Conservation (phyloP, 2,888 invertebrate species). For the Apotomis capreana region DNA sequence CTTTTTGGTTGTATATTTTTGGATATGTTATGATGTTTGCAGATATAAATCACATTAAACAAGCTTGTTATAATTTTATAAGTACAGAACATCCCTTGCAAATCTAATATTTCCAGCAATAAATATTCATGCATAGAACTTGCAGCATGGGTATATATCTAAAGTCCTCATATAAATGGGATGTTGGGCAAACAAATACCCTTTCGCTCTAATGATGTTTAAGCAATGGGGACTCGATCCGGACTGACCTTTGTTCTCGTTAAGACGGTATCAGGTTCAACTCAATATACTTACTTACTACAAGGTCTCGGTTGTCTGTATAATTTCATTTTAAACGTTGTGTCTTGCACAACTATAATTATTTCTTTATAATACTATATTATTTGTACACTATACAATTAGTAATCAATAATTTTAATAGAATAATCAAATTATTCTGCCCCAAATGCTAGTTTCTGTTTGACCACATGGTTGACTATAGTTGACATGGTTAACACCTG, state of each 20-base stretch:
- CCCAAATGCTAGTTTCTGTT: too few relatives aligned
- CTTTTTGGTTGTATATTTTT: too few relatives aligned
- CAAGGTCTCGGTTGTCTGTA: constrained; percentile 14
- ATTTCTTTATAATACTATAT: not conserved
- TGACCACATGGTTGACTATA: too few relatives aligned
- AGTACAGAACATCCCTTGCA: too few relatives aligned
- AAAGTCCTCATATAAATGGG: constrained; percentile 15
- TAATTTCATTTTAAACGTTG: constrained; percentile 9
- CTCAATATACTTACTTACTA: constrained; percentile 19
- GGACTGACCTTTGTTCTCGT: constrained; percentile 26
- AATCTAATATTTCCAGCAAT: not conserved
- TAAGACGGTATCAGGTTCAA: constrained; percentile 24
- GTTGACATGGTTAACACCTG: not conserved
- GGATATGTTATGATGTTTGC: too few relatives aligned
- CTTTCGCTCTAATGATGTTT: constrained; percentile 35
- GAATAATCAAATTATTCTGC: too few relatives aligned
- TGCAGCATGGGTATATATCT: not conserved
- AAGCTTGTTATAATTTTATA: too few relatives aligned
- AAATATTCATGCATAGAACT: not conserved
- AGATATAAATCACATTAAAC: too few relatives aligned
- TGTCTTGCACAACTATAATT: not conserved
- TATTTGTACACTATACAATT: too few relatives aligned
- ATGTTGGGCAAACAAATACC: constrained; percentile 32
- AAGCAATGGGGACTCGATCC: constrained; percentile 25
- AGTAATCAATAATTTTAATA: too few relatives aligned